Evolutionary conservation across 2,888 invertebrate species (phyloP), one percentile per base, ranked within the genome.

Genomic region (Drosophila meridiana): DNA sequence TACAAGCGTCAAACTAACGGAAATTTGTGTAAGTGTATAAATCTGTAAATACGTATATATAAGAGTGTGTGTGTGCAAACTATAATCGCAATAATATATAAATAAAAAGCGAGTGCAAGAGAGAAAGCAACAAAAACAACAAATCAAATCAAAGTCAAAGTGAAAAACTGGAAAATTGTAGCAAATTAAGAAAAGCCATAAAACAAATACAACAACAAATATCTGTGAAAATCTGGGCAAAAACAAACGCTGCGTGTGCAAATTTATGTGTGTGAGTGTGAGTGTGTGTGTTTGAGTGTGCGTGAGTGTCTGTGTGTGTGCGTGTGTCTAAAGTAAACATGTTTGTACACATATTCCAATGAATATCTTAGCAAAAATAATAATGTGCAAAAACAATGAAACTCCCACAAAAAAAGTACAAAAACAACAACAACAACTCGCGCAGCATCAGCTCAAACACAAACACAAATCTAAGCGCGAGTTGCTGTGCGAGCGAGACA

Each of bases 1-100:
- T 45, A 74, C 53, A 11, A 74, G 28, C 63, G 61, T 64, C 69
- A 78, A 82, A 70, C 78, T 87, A 86, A 87, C 87, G 82, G 80
- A 76, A 82, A 76, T 69, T 76, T 84, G 87, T 81, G 78, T 78
- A 58, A 73, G 61, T 58, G 66, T 64, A 26, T 60, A 26, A 65
- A 45, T 68, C 45, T 13, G 11, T 28, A 11, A 20, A 13, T 14
- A 45, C 13, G 14, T 65, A 14, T 61, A 53, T 67, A 55, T 26
- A 0, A 4, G 1, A 7, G 28, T 9, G 30, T 64, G 52, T 67
- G 61, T 66, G 70, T 65, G 69, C 65, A 67, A 78, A 83, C 79
- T 79, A 32, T 67, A 71, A 81, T 74, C 67, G 60, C 66, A 73
- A 60, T 60, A 69, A 64, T 69, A 58, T 2, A 64, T 56, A 64